phyloP scores from a whole-genome alignment of 2,888 invertebrate genomes.

The Ischnura elegans region DNA sequence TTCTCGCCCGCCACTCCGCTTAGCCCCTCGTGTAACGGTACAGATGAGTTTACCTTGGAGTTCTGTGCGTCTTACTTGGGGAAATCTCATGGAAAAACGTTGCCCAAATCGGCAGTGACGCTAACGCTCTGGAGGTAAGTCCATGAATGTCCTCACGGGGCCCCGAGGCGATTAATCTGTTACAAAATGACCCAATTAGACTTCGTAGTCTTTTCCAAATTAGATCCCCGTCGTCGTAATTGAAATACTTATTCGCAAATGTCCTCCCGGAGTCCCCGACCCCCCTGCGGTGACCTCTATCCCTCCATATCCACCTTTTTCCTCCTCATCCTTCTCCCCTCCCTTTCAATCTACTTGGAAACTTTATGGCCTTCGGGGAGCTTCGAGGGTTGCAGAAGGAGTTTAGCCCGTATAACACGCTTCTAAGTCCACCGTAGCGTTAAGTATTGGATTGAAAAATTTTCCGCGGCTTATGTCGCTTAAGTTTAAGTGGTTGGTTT shows the following conservation, averaged over 20 bases:
- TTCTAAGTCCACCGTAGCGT: constrained; percentile 24
- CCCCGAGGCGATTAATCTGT: background rate
- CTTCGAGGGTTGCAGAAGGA: background rate
- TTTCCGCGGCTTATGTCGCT: constrained; percentile 28
- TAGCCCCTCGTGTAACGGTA: too few species aligned
- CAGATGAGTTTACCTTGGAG: background rate
- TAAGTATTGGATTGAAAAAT: constrained; percentile 60
- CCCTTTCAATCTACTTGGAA: constrained; percentile 33
- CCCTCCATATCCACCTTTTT: too few species aligned
- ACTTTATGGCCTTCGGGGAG: background rate
- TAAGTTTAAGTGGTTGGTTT: constrained; percentile 45
- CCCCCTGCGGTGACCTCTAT: background rate
- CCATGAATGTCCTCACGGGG: background rate
- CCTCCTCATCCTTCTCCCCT: background rate
- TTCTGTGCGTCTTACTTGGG: background rate
- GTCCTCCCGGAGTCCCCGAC: background rate
- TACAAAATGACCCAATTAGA: constrained; percentile 11
- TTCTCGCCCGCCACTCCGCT: background rate
- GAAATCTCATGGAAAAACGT: background rate
- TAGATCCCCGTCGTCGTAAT: constrained; percentile 32
- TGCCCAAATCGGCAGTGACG: background rate
- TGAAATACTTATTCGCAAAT: constrained; percentile 44
- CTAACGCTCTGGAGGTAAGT: background rate
- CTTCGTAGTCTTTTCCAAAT: constrained; percentile 32
- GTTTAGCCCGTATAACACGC: constrained; percentile 41